A percentile compares a stretch with the other conserved stretches of the same genome.
phyloP scores from a whole-genome alignment of 2,888 invertebrate species.

The Synergus gifuensis region DNA sequence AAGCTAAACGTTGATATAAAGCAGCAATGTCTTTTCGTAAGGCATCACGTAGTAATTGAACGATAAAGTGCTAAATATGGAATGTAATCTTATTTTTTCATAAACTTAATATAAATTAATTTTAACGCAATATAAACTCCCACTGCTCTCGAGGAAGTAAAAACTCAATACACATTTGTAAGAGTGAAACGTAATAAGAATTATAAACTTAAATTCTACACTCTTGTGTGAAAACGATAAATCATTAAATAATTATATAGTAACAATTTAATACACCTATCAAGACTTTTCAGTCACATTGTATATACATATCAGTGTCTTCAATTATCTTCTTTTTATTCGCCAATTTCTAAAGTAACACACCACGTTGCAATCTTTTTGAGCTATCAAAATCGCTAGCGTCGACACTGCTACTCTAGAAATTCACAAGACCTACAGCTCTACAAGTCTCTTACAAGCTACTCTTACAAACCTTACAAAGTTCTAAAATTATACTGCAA shows the following conservation, averaged over 20 bases:
- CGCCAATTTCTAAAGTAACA: slow-evolving; percentile 34
- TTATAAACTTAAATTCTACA: slow-evolving; percentile 34
- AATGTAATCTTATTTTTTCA: slow-evolving; percentile 25
- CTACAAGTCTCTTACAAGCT: slow-evolving; percentile 70
- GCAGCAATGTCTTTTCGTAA: slow-evolving; percentile 39
- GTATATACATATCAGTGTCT: slow-evolving; percentile 65
- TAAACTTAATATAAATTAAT: slow-evolving; percentile 41
- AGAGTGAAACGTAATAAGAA: slow-evolving; percentile 36
- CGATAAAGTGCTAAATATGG: slow-evolving; percentile 13
- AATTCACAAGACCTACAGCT: slow-evolving; percentile 67
- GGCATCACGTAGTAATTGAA: slow-evolving; percentile 30
- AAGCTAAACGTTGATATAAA: slow-evolving; percentile 40
- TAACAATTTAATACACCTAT: slow-evolving; percentile 65
- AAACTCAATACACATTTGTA: slow-evolving; percentile 22
- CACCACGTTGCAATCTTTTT: slow-evolving; percentile 36
- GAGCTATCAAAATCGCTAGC: slow-evolving; percentile 58
- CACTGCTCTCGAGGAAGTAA: slow-evolving; percentile 30
- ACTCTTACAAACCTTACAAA: slow-evolving; percentile 76
- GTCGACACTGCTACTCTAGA: slow-evolving; percentile 62
- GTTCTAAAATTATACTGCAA: slow-evolving; percentile 74
- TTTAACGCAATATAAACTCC: slow-evolving; percentile 39
- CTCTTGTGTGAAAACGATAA: slow-evolving; percentile 42
- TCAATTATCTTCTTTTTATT: slow-evolving; percentile 46
- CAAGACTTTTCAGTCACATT: slow-evolving; percentile 64
- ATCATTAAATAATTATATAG: slow-evolving; percentile 51